These are phyloP conservation scores for Tolypeutes matacus DNA, from an alignment of 2,797 vertebrate genomes.

Conservation along the genomic window DNA sequence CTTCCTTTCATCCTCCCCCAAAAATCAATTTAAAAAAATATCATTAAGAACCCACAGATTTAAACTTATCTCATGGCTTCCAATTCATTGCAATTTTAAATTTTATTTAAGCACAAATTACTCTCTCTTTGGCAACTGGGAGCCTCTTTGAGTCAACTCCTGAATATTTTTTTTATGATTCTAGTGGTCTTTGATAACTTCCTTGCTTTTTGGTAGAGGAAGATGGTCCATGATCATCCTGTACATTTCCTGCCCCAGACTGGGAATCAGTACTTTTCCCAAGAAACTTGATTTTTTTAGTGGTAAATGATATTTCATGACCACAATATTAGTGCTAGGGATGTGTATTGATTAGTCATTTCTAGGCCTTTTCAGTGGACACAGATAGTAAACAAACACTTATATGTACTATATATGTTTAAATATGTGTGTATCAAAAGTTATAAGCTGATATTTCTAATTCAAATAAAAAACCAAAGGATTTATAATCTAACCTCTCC, in stretches of 20 bases:
- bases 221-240: not conserved
- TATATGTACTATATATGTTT: not conserved
- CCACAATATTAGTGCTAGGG: not conserved
- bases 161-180: not conserved
- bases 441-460: not conserved
- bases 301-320: conserved; percentile 10
- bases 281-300: conserved; percentile 33
- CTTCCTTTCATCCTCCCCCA: conserved; percentile 29
- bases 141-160: not conserved
- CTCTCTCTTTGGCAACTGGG: not conserved
- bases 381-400: not conserved
- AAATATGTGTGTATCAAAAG: not conserved
- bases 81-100: not conserved
- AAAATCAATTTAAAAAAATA: not conserved
- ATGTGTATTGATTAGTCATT: not conserved
- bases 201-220: not conserved
- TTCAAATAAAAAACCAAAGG: not conserved
- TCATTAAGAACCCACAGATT: not conserved
- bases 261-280: not conserved
- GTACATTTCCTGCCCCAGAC: not conserved
- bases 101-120: not conserved
- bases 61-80: conserved; percentile 17
- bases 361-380: not conserved
- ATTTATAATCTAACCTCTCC: not conserved
- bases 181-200: not conserved